These are phyloP conservation scores for Neoscelio sp. DNA, from an alignment of 2,888 invertebrate genomes.

Conservation along the genomic window DNA sequence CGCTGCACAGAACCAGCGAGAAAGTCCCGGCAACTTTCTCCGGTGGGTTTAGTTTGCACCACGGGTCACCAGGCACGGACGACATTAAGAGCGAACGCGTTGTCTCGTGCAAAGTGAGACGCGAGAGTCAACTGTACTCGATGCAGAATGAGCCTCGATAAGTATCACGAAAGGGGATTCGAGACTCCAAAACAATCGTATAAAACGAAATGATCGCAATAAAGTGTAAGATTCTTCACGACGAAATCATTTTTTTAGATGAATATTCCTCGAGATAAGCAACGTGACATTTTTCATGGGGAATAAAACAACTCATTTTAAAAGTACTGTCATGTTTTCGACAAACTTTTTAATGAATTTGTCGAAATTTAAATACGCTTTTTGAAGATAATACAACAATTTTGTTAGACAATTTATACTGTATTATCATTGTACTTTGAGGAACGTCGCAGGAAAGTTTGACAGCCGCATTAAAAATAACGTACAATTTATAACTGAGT, in stretches of 20 bases:
- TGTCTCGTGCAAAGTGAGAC: constrained; percentile 68
- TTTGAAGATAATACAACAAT: too few relatives aligned
- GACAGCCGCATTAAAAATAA: too few relatives aligned
- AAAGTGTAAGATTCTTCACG: constrained; percentile 50
- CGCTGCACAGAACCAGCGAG: constrained; percentile 76
- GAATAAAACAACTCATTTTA: too few relatives aligned
- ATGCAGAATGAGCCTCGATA: constrained; percentile 49
- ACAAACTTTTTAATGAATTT: too few relatives aligned
- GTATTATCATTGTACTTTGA: too few relatives aligned
- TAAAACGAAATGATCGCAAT: constrained; percentile 36
- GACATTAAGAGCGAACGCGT: constrained; percentile 78
- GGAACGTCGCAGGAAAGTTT: too few relatives aligned
- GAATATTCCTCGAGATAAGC: constrained; percentile 20
- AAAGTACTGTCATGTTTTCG: too few relatives aligned
- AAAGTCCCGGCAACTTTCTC: constrained; percentile 82
- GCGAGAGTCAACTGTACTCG: constrained; percentile 42
- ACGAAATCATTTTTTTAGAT: constrained; percentile 63
- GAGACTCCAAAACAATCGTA: constrained; percentile 51
- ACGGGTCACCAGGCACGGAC: constrained; percentile 81
- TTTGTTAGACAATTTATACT: too few relatives aligned
- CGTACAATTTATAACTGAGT: too few relatives aligned
- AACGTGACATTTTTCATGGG: constrained; percentile 21
- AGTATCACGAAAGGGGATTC: constrained; percentile 62
- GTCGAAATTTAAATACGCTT: too few relatives aligned
- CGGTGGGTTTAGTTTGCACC: constrained; percentile 80